Base-by-base conservation (phyloP, 1,140 invertebrate species). In the Penaeus indicus region DNA sequence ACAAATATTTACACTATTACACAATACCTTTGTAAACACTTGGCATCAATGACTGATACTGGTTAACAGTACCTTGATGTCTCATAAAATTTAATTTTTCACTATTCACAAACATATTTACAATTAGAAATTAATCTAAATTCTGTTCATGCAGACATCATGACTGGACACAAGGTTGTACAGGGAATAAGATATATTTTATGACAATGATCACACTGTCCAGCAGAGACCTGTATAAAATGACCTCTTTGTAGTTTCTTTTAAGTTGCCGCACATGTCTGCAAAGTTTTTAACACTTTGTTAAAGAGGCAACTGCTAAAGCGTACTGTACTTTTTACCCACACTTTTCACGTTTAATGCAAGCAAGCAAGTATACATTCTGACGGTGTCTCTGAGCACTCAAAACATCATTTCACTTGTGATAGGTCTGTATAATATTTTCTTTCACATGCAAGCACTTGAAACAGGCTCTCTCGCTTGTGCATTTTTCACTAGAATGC, bases 1-100 rank as follows among this genome's bases (percentile, higher is more conserved):
- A 86, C 75, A 86, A 54, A 25, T 86, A 86, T 86, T 80, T 86
- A 86, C 85, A 86, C 63, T 47, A 80, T 63, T 86, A 86, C 77
- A 86, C 77, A 80, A 67, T 62, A 86, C n/a, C 61, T 86, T 79
- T 80, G 78, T 80, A 86, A 67, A 63, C 42, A 63, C 63, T 13
- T 67, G 85, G 78, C 85, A 86, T 85, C 60, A 64, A 85, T 85
- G 32, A 61, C 22, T 18, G 63, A 75, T 22, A 47, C 60, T 32
- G 61, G 72, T 42, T 61, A 47, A 32, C 61, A 32, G 63, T 60
- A 67, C 69, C 82, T 75, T 61, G 62, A 77, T 85, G 75, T 67
- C 47, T 61, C 75, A 85, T 85, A 72, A 67, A 67, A 77, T 75
- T 27, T 75, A 75, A 32, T 85, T 69, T 72, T 25, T 61, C 62